Base-by-base conservation (phyloP, 2,797 vertebrate genomes). In the Tenualosa thibaudeaui region DNA sequence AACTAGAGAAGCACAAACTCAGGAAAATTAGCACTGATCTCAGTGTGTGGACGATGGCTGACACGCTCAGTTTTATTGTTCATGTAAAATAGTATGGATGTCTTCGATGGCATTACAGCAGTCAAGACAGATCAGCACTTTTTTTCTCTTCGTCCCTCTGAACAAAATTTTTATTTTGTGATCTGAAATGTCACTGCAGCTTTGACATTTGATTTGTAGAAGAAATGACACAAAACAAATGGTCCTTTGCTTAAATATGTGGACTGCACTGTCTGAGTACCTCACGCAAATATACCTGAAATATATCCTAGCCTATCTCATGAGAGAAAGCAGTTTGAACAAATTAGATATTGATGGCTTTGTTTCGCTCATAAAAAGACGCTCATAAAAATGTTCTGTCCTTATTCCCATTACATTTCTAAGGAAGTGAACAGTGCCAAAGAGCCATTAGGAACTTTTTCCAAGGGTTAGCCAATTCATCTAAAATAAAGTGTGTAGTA, bases 1-100 rank as follows among this genome's bases (percentile, higher is more conserved):
- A 71, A 50, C 81, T 81, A 49, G 22, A 24, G 46, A 50, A 81
- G 65, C 65, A 71, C 65, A 71, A 71, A 71, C 65, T 71, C 13
- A 37, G 65, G 26, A 13, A 78, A 46, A 78, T 22, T 46, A 78
- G 6, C 13, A 75, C 17, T 17, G 40, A 78, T 22, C 15, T 22
- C 37, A 37, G 68, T 78, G 40, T 46, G 40, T 19, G 17, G 37
- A 40, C 17, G 7, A 4, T 40, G 13, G 71, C 19, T 43, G 37
- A 37, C 68, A 75, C 1, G 43, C 40, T 78, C 50, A 43, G 8
- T 22, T 0, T 13, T 71, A 71, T 7, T 78, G 19, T 46, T 24
- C n/a, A n/a, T 60, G 22, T 2, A 15, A 71, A 37, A 40, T 43
- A 56, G 54, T 3, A 78, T 22, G 6, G 65, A 31, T 37, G 65